Evolutionary conservation across 92 coral and sea anemone genomes (phyloP), one percentile per base, ranked within the genome.

Genomic region (Epizoanthus rinbou): DNA sequence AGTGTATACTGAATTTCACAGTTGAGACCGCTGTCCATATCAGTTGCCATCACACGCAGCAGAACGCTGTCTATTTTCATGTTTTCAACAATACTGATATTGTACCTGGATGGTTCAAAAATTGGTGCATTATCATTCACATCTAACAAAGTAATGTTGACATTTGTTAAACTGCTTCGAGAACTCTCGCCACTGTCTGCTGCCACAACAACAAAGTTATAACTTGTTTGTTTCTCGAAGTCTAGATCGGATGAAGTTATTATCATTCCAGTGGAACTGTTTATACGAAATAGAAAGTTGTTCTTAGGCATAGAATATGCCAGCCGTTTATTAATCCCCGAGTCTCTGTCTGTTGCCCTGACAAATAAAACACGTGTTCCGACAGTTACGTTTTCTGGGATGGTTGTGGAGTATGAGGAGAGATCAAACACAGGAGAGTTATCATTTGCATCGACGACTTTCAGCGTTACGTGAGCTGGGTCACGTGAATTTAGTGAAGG

Each of bases 291-390:
- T 4, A 47, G 72, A 10, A 66, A 41, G 39, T 33, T 33, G 18
- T 50, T 58, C 64, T 62, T 37, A 16, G 50, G 66, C 52, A 90
- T 80, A 17, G 85, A 69, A 56, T 87, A 87, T 8, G 64, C 58
- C 21, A 90, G 69, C 22, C 56, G 64, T 52, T 86, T 80, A 85
- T 90, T 90, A 19, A 69, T 25, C 10, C 87, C 93, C 68, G 86
- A 80, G 89, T 90, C 93, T 75, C 35, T 75, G 62, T 90, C 93
- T 15, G 47, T 66, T 88, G 93, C 91, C 57, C 85, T 84, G 83
- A 87, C 89, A 66, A 47, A 11, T 33, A 66, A 66, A 66, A 66
- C 72, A 13, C 10, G 3, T 25, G 72, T 66, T 11, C 72, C 72
- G 28, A 66, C 70, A 25, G 70, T 21, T 73, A 73, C 79, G 28